Conservation (phyloP, 2,113 vertebrate species). For the Cyanistes caeruleus region DNA sequence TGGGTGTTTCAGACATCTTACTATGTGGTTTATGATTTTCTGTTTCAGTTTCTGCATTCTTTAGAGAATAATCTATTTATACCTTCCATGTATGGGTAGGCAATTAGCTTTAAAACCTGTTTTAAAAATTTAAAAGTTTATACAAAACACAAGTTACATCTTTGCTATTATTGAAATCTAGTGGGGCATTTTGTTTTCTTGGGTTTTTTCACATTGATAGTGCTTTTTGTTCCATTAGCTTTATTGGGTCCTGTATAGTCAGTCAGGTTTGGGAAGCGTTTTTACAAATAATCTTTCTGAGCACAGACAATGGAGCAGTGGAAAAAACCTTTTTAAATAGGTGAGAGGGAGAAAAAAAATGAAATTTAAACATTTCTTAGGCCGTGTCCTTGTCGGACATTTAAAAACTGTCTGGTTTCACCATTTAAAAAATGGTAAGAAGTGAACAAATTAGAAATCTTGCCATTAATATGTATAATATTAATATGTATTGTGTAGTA, state of each 20-base stretch:
- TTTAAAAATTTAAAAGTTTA: not conserved
- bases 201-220: not conserved
- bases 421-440: not conserved
- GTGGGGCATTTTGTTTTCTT: not conserved
- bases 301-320: not conserved
- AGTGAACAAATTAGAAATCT: not conserved
- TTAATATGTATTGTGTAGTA: not conserved
- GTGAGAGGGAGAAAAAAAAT: not conserved
- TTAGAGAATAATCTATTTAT: not conserved
- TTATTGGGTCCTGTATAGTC: not conserved
- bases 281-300: not conserved
- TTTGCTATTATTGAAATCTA: not conserved
- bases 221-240: not conserved
- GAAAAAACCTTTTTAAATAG: not conserved
- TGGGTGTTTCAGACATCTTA: not conserved
- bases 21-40: not conserved
- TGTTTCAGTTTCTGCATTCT: not conserved
- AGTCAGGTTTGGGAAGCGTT: not conserved
- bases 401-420: too few relatives aligned
- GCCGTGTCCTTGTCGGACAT: not conserved
- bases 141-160: not conserved
- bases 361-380: not conserved
- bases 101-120: not conserved
- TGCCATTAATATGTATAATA: not conserved
- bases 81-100: not conserved